Percentiles rank a stretch among this genome's conserved stretches.
phyloP scores from a whole-genome alignment of 2,888 invertebrate genomes.

The Eristalis pertinax region DNA sequence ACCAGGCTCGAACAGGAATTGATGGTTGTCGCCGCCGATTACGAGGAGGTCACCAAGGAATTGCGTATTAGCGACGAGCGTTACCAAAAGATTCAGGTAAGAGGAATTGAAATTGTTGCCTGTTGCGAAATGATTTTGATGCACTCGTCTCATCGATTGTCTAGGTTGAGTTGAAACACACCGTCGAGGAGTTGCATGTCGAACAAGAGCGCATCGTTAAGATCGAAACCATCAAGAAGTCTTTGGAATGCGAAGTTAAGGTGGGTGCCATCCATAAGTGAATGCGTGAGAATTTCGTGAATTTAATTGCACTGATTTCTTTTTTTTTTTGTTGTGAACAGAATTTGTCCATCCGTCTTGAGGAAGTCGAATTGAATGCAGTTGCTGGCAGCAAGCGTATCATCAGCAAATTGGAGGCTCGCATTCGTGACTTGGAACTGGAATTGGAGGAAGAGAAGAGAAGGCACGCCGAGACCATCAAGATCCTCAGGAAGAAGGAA shows the following conservation, averaged over 20 bases:
- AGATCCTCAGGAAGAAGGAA: slow-evolving; percentile 99
- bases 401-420: slow-evolving; percentile 98
- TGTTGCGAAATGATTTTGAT: background rate
- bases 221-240: slow-evolving; percentile 98
- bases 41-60: slow-evolving; percentile 98
- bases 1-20: slow-evolving; percentile 98
- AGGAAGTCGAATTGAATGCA: slow-evolving; percentile 98
- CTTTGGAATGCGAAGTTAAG: slow-evolving; percentile 98
- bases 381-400: slow-evolving; percentile 98
- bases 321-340: slow-evolving; percentile 73
- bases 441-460: slow-evolving; percentile 98
- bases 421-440: slow-evolving; percentile 96
- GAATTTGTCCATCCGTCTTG: slow-evolving; percentile 94
- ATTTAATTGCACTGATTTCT: background rate
- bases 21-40: slow-evolving; percentile 94
- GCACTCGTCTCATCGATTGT: background rate
- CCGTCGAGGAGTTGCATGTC: slow-evolving; percentile 95
- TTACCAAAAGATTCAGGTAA: slow-evolving; percentile 93
- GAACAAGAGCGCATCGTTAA: slow-evolving; percentile 98
- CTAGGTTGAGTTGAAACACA: slow-evolving; percentile 95
- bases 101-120: background rate
- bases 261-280: slow-evolving; percentile 76
- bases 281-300: background rate
- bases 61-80: slow-evolving; percentile 96
- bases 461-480: slow-evolving; percentile 97